Evolutionary conservation across 2,888 invertebrate genomes (phyloP).

Genomic region (Diachrysia chrysitis): DNA sequence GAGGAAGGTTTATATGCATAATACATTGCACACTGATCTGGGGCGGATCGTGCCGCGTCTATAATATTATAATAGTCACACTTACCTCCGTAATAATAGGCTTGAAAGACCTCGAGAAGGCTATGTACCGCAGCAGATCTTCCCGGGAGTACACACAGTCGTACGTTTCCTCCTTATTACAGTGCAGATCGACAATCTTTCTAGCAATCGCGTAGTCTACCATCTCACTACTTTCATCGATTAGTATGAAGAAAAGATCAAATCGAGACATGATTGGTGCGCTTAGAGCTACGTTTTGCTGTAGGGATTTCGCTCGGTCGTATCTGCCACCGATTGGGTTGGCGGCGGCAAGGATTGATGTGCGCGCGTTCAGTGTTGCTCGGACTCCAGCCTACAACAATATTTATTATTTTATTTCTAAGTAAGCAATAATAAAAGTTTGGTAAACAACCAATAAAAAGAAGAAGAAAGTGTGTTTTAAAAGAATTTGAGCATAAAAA

Average conservation of each 20-base stretch:
- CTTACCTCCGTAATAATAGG: slow-evolving; percentile 94
- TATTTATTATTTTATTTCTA: background rate
- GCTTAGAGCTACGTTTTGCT: slow-evolving; percentile 97
- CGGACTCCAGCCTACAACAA: slow-evolving; percentile 95
- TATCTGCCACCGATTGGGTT: slow-evolving; percentile 99
- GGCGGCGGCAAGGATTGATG: slow-evolving; percentile 99
- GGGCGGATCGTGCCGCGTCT: too few relatives aligned
- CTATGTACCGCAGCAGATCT: slow-evolving; percentile 98
- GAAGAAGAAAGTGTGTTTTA: too few relatives aligned
- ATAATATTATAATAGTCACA: too few relatives aligned
- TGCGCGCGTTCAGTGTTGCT: slow-evolving; percentile 98
- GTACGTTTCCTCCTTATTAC: slow-evolving; percentile 94
- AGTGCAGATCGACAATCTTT: slow-evolving; percentile 98
- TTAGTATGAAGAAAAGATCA: slow-evolving; percentile 99
- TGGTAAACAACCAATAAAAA: too few relatives aligned
- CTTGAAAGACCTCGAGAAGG: slow-evolving; percentile 98
- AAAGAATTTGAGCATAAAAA: too few relatives aligned
- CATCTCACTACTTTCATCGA: slow-evolving; percentile 96
- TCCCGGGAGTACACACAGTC: slow-evolving; percentile 95
- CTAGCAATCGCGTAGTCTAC: slow-evolving; percentile 99
- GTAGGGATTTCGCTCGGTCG: slow-evolving; percentile 97
- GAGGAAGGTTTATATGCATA: too few relatives aligned
- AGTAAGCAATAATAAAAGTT: too few relatives aligned
- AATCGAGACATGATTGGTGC: slow-evolving; percentile 99
- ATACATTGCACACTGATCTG: too few relatives aligned